Base-by-base conservation (phyloP, 2,113 vertebrate species). In the Oostethus manadensis region DNA sequence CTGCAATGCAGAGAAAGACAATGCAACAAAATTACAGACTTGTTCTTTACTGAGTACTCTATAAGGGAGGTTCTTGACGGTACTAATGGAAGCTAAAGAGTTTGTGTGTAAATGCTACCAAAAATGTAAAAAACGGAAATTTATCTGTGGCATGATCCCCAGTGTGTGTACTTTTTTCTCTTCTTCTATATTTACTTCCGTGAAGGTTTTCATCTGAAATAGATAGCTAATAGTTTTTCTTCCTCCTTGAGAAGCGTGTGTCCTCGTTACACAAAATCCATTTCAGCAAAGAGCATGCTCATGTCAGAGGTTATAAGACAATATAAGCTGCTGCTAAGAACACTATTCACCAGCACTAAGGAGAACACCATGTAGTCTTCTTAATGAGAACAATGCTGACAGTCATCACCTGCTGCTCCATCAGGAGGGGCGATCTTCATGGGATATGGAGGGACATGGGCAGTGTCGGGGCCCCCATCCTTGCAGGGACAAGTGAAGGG, bases 381-480 rank as follows among this genome's bases (percentile, higher is more conserved):
- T 6, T 21, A 23, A 23, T 43, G 6, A 1, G 14, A 3, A 21
- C n/a, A 7, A 51, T 22, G 46, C 0, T 20, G 14, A 60, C 23
- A 13, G 1, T 15, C 17, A 26, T 77, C 84, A 98, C 97, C 97
- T 92, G 94, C 88, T 4, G 93, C 91, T 18, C 96, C 96, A 1
- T 99, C 97, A 0, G 97, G 95, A 6, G 97, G 97, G 0, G 97
- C 97, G 0, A 99, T 98, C 80, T 99, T 99, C 97, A 98, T 99
- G 69, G 97, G 97, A 71, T 98, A 99, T 0, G 97, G 97, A 1
- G 97, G 96, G 10, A 98, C 97, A 0, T 99, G 97, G 58, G 97
- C 96, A 0, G 97, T 98, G 80, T 99, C 97, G 0, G 94, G 95
- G 1, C 95, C 96, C 0, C 96, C 97, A 0, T 98, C 96, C 70